Evolutionary conservation across 2,113 vertebrate genomes (phyloP).

Genomic region (Pseudolaguvia tuberculata): DNA sequence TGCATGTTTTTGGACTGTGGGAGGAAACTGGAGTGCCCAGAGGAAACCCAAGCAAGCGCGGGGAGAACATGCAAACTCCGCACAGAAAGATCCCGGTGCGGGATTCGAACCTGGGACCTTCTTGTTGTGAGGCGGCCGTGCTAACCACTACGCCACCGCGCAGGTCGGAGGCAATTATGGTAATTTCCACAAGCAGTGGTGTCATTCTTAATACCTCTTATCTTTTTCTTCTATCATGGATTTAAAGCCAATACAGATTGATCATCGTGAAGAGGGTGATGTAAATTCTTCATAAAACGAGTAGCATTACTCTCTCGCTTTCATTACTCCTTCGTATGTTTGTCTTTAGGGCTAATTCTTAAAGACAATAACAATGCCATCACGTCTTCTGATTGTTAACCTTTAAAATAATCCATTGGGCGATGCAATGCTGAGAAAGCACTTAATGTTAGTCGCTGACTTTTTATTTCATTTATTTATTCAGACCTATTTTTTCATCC

Average conservation of each 20-base stretch:
- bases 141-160: no score
- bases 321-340: conserved; percentile 8
- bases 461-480: not conserved
- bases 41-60: no score
- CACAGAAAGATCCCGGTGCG: no score
- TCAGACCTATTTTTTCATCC: not conserved
- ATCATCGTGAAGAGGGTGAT: conserved; percentile 56
- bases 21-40: no score
- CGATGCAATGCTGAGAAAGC: conserved; percentile 10
- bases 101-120: no score
- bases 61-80: no score
- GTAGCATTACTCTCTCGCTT: conserved; percentile 57
- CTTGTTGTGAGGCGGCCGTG: no score
- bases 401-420: conserved; percentile 23
- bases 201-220: conserved; percentile 57
- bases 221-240: conserved; percentile 59
- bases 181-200: conserved; percentile 57
- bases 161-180: conserved; percentile 58
- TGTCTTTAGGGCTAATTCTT: conserved; percentile 22
- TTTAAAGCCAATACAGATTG: conserved; percentile 61
- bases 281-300: conserved; percentile 57
- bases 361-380: conserved; percentile 13
- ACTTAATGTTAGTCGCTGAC: not conserved
- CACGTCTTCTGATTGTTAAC: conserved; percentile 12
- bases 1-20: no score